These are phyloP conservation scores for Lordiphosa fenestrarum DNA, from an alignment of 2,888 invertebrate species.

Conservation along the genomic window DNA sequence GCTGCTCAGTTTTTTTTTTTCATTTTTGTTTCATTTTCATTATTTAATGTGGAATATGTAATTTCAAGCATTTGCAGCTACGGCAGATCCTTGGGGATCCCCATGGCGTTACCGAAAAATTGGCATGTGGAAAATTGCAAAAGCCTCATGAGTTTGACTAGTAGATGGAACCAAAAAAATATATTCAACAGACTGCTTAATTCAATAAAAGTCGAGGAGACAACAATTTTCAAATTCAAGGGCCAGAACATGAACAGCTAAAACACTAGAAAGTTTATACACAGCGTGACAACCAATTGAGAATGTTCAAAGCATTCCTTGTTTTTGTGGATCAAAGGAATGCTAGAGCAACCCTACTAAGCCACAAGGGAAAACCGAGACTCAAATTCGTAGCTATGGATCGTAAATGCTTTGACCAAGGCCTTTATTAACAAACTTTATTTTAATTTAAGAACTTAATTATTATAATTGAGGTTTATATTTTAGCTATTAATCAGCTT, in stretches of 20 bases:
- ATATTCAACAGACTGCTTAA: conserved; percentile 2
- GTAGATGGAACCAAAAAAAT: conserved; percentile 15
- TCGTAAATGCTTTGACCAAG: too few relatives aligned
- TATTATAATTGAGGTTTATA: too few relatives aligned
- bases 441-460: too few relatives aligned
- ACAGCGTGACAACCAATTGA: neutral
- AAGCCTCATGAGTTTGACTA: conserved; percentile 19
- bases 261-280: conserved; percentile 3
- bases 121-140: conserved; percentile 53
- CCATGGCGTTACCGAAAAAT: conserved; percentile 30
- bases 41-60: conserved; percentile 71
- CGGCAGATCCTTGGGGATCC: conserved; percentile 12
- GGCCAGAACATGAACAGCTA: too few relatives aligned
- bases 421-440: too few relatives aligned
- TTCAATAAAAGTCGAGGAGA: neutral
- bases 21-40: conserved; percentile 45
- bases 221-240: neutral
- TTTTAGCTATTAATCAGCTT: too few relatives aligned
- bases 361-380: too few relatives aligned
- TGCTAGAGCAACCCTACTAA: too few relatives aligned
- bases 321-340: too few relatives aligned
- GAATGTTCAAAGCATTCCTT: too few relatives aligned
- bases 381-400: too few relatives aligned
- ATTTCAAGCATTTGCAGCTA: conserved; percentile 55
- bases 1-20: conserved; percentile 30